Percentiles rank a stretch among this genome's conserved stretches.
Conservation (phyloP, 1,140 invertebrate genomes). For the Sminthurides bifidus region DNA sequence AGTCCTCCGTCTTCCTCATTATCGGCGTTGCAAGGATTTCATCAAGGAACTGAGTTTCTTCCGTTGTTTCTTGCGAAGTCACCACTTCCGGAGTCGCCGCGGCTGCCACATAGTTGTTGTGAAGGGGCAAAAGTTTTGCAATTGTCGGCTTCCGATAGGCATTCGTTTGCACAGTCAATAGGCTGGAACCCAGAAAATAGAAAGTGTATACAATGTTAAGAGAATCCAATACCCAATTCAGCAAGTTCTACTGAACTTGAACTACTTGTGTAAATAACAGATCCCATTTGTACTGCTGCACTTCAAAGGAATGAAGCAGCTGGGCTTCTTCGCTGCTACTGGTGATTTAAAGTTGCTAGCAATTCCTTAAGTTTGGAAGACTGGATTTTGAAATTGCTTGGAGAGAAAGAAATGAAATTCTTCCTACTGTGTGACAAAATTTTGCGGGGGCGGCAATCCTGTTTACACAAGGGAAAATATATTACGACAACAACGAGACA, state of each 20-base stretch:
- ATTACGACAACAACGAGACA: too few species aligned
- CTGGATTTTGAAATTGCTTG: too few species aligned
- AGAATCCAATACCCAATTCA: neutral
- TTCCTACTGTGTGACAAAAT: too few species aligned
- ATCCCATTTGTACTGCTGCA: too few species aligned
- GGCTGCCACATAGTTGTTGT: slow-evolving; percentile 65
- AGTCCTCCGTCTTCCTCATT: slow-evolving; percentile 59
- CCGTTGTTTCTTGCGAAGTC: slow-evolving; percentile 55
- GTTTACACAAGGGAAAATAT: too few species aligned
- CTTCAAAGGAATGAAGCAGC: too few species aligned
- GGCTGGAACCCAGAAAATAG: slow-evolving; percentile 38
- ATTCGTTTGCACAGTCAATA: slow-evolving; percentile 46
- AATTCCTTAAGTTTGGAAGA: slow-evolving; percentile 1
- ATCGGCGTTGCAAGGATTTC: slow-evolving; percentile 57
- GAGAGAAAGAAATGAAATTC: too few species aligned
- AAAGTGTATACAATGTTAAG: neutral
- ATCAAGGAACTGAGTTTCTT: slow-evolving; percentile 64
- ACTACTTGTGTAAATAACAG: too few species aligned
- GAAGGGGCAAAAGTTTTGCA: slow-evolving; percentile 50
- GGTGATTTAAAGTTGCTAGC: neutral
- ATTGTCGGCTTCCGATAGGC: slow-evolving; percentile 53
- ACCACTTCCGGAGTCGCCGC: slow-evolving; percentile 62
- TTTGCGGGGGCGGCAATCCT: too few species aligned
- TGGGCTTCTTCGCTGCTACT: neutral
- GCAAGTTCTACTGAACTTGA: neutral